phyloP scores from a whole-genome alignment of 2,113 vertebrate genomes.

The Pavo muticus region DNA sequence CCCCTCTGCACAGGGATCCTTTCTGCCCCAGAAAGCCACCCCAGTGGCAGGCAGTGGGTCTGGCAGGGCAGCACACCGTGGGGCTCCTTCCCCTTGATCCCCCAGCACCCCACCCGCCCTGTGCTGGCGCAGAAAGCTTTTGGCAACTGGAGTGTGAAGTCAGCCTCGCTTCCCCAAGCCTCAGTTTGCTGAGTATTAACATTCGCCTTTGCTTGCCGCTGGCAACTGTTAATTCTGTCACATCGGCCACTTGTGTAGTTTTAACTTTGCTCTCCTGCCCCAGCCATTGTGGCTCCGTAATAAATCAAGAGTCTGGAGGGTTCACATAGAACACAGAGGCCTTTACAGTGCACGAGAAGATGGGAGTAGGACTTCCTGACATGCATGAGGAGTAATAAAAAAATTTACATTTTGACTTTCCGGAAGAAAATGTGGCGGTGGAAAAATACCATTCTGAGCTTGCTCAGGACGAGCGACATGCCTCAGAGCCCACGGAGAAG shows the following conservation, averaged over 20 bases:
- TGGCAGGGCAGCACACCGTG: fast-evolving
- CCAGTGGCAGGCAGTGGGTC: fast-evolving
- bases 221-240: slow-evolving; percentile 59
- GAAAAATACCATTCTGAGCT: neutral
- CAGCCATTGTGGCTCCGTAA: slow-evolving; percentile 1
- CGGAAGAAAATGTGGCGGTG: neutral
- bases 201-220: neutral
- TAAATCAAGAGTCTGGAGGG: slow-evolving; percentile 51
- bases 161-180: neutral
- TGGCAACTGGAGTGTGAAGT: neutral
- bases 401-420: slow-evolving; percentile 60
- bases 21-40: neutral
- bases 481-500: slow-evolving; percentile 42
- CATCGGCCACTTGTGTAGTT: slow-evolving; percentile 42
- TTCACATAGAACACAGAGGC: neutral
- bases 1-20: fast-evolving
- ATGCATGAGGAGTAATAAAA: slow-evolving; percentile 37
- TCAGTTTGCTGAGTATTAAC: neutral
- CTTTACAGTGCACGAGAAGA: slow-evolving; percentile 18
- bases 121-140: neutral
- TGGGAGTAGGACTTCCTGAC: slow-evolving; percentile 33
- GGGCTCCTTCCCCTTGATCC: neutral
- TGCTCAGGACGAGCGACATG: neutral
- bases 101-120: neutral
- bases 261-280: slow-evolving; percentile 56